Percentiles rank a stretch among this genome's conserved stretches.
Evolutionary conservation across 2,113 vertebrate genomes (phyloP).

Genomic region (Phasianus colchicus): DNA sequence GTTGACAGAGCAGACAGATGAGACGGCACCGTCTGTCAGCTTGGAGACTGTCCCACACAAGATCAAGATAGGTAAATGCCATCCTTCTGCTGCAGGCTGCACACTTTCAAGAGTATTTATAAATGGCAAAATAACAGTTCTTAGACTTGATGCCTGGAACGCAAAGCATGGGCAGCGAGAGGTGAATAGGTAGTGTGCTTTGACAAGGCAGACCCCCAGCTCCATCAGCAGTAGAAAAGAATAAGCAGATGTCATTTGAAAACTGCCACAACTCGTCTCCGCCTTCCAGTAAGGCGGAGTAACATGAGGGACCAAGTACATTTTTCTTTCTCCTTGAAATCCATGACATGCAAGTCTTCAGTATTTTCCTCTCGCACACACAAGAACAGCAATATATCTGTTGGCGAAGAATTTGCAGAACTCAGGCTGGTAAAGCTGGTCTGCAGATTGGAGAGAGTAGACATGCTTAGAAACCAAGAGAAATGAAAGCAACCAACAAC

Average conservation of each 20-base stretch:
- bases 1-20: constrained; percentile 30
- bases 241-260: not conserved
- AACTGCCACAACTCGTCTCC: not conserved
- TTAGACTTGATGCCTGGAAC: not conserved
- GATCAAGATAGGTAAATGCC: constrained; percentile 34
- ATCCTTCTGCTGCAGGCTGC: constrained; percentile 20
- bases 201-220: not conserved
- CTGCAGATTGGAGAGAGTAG: not conserved
- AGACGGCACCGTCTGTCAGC: constrained; percentile 35
- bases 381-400: fast-evolving
- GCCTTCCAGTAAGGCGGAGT: not conserved
- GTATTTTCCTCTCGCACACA: fast-evolving
- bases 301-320: not conserved
- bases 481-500: not conserved
- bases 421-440: not conserved
- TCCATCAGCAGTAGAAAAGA: not conserved
- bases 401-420: not conserved
- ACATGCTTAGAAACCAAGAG: not conserved
- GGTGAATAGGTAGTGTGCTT: not conserved
- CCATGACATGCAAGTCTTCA: not conserved
- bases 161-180: not conserved
- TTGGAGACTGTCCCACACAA: constrained; percentile 47
- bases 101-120: constrained; percentile 24
- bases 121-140: not conserved
- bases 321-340: not conserved